Evolutionary conservation across 2,113 vertebrate species (phyloP), one percentile per base, ranked within the genome.

Genomic region (Muntiacus muntjak): DNA sequence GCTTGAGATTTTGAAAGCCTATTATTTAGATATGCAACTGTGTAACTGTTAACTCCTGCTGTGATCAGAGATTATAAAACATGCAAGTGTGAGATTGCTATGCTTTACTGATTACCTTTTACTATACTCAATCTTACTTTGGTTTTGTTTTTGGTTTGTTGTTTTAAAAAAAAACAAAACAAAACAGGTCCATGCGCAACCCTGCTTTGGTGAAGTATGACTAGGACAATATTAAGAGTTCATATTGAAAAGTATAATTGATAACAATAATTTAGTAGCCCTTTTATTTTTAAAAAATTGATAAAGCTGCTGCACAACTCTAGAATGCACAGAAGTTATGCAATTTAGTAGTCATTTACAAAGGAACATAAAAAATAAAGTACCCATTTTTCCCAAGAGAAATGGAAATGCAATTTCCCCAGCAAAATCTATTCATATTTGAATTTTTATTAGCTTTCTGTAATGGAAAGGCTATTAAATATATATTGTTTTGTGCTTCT

Each of bases 21-120:
- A 54, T 96, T 98, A 90, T 92, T 97, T 98, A 96, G 90, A 97
- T 7, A 97, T 76, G 87, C 8, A 78, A 93, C 33, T 78, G 97
- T 96, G 89, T 97, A 98, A 94, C 58, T 92, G 89, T 94, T 30
- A 28, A 28, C 88, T 64, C 94, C 90, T 97, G 90, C 96, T 98
- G 94, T 95, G 97, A 98, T 97, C 93, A 95, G 14, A 97, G 92
- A 98, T 98, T 96, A 97, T 91, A 95, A 92, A 98, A 97, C 97
- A 98, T 21, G 97, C 94, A 98, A 92, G 28, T 58, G 81, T 74
- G n/a, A 93, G 91, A 86, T 36, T 98, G 87, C 82, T 89, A 60
- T 81, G 96, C 71, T 96, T 98, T 93, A 97, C 36, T 95, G 84
- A 97, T 97, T 94, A 97, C 3, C 94, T 97, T 98, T 98, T 97